A percentile compares a stretch with the other conserved stretches of the same genome.
Evolutionary conservation across 2,888 invertebrate genomes (phyloP).

Genomic region (Meiosimyza platycephala): DNA sequence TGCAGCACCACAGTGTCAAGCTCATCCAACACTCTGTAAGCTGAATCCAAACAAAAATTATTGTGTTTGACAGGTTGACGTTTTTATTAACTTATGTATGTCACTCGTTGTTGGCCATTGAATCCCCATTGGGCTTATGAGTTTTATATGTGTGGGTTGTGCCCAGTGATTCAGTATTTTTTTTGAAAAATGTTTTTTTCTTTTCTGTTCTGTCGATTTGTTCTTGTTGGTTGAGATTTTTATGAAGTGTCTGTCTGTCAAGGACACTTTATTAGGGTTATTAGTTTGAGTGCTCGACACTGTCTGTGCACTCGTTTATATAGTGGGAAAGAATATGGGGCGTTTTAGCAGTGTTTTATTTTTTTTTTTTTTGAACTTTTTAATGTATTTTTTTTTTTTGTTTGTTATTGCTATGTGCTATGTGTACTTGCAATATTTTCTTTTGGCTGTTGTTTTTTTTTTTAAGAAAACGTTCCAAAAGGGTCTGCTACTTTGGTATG

Average conservation of each 20-base stretch:
- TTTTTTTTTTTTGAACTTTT: too few species aligned
- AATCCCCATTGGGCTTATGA: background rate
- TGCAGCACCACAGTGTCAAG: background rate
- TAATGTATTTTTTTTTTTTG: too few species aligned
- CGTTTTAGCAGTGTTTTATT: too few species aligned
- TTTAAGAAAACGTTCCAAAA: too few species aligned
- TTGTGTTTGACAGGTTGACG: constrained; percentile 44
- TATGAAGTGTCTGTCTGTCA: constrained; percentile 50
- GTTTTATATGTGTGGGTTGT: background rate
- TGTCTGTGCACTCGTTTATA: constrained; percentile 7
- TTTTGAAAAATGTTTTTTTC: background rate
- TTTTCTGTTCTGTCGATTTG: constrained; percentile 13
- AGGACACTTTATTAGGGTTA: constrained; percentile 64
- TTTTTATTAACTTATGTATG: constrained; percentile 43
- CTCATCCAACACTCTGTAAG: background rate
- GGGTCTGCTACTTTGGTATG: too few species aligned
- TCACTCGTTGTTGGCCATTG: constrained; percentile 22
- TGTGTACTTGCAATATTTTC: too few species aligned
- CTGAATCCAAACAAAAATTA: constrained; percentile 24
- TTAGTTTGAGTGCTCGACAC: constrained; percentile 59
- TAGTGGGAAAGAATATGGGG: too few species aligned
- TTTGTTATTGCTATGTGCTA: too few species aligned
- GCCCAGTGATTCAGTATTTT: background rate
- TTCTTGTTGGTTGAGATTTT: constrained; percentile 46
- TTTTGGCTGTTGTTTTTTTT: too few species aligned